Evolutionary conservation across 2,888 invertebrate genomes (phyloP).

Genomic region (Limnephilus lunatus): DNA sequence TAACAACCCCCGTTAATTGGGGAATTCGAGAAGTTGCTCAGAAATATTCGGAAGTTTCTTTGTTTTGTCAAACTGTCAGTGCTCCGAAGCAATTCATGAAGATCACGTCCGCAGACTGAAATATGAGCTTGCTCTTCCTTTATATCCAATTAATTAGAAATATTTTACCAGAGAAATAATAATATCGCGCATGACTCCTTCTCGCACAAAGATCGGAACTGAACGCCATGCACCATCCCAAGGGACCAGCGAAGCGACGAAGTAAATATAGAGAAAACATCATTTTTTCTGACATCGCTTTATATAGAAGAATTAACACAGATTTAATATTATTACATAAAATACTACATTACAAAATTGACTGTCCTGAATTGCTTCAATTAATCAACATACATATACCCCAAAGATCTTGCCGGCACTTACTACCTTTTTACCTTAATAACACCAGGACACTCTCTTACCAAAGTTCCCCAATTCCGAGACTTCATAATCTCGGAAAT

Average conservation of each 20-base stretch:
- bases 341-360: too few relatives aligned
- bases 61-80: slow-evolving; percentile 45
- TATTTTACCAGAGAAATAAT: slow-evolving; percentile 27
- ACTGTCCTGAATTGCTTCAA: too few relatives aligned
- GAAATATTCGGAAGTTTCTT: slow-evolving; percentile 19
- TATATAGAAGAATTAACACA: neutral
- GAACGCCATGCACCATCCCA: neutral
- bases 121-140: slow-evolving; percentile 38
- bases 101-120: slow-evolving; percentile 42
- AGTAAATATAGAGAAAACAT: neutral
- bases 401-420: too few relatives aligned
- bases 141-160: slow-evolving; percentile 48
- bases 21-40: slow-evolving; percentile 26
- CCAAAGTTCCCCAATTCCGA: too few relatives aligned
- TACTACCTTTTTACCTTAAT: too few relatives aligned
- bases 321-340: too few relatives aligned
- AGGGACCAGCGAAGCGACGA: neutral
- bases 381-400: too few relatives aligned
- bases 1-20: slow-evolving; percentile 21
- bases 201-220: neutral
- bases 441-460: too few relatives aligned
- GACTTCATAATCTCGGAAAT: too few relatives aligned
- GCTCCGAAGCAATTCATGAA: neutral
- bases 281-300: neutral
- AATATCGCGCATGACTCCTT: neutral